Evolutionary conservation across 2,888 invertebrate species (phyloP).

Genomic region (Coelopa pilipes): DNA sequence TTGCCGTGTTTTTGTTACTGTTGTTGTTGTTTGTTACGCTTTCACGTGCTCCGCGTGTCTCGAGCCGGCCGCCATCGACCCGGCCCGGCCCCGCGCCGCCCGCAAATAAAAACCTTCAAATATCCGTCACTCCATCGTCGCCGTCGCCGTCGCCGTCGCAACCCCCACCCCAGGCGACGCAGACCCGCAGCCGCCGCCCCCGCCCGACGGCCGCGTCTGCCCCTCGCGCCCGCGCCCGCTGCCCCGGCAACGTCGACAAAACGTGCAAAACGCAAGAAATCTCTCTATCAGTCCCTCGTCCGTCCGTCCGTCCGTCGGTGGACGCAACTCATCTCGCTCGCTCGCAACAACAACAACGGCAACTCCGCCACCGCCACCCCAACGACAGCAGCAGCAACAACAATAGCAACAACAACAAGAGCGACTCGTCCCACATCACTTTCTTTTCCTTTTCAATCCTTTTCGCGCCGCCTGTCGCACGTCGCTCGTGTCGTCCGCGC

Average conservation of each 20-base stretch:
- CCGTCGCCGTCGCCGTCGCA: background rate
- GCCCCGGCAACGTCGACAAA: background rate
- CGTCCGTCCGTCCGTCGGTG: background rate
- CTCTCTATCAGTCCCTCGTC: conserved; percentile 28
- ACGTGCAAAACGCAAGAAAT: conserved; percentile 24
- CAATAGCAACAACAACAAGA: no score
- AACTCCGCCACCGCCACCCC: background rate
- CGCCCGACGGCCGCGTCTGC: background rate
- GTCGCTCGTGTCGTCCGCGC: conserved; percentile 34
- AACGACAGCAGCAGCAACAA: background rate
- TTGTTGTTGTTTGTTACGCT: background rate
- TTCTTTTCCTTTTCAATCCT: conserved; percentile 28
- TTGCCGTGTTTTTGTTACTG: background rate
- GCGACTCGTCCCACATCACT: background rate
- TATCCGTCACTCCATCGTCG: conserved; percentile 1
- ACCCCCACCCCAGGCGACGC: background rate
- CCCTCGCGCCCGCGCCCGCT: background rate
- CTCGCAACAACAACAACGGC: background rate
- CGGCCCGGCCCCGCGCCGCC: background rate
- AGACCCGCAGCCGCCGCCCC: background rate
- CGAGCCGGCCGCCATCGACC: background rate
- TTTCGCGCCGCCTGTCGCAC: conserved; percentile 32
- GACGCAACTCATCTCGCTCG: background rate
- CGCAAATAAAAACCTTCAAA: conserved; percentile 34
- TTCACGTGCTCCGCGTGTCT: background rate